These are phyloP conservation scores for Syngnathus acus DNA, from an alignment of 2,797 vertebrate species.

Conservation along the genomic window DNA sequence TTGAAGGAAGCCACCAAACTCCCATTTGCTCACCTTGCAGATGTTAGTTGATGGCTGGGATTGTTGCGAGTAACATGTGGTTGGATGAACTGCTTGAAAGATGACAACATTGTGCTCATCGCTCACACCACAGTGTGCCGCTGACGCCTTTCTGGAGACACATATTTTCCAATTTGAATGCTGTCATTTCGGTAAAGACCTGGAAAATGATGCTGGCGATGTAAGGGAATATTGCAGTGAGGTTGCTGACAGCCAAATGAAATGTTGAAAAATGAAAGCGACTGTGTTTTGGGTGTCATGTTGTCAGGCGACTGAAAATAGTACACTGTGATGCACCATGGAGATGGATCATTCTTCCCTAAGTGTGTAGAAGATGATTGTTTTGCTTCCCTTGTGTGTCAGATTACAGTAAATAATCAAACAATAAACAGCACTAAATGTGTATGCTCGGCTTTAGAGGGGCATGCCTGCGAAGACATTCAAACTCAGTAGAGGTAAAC, in stretches of 20 bases:
- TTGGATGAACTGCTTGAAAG: conserved; percentile 39
- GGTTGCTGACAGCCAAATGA: conserved; percentile 43
- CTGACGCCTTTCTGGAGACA: conserved; percentile 14
- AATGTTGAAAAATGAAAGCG: conserved; percentile 56
- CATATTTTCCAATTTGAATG: conserved; percentile 34
- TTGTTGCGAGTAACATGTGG: conserved; percentile 30
- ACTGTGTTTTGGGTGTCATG: conserved; percentile 30
- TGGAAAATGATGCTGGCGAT: conserved; percentile 32
- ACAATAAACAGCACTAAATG: no score
- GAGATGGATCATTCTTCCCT: conserved; percentile 33
- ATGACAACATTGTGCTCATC: conserved; percentile 39
- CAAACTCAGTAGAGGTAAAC: no score
- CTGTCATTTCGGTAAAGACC: conserved; percentile 42
- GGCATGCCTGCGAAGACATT: no score
- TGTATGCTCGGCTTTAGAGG: no score
- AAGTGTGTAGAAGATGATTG: conserved; percentile 12
- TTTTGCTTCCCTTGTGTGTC: background rate
- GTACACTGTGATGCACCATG: conserved; percentile 20
- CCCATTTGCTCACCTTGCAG: conserved; percentile 31
- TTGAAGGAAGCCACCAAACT: conserved; percentile 35
- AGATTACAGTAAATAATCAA: no score
- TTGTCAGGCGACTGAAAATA: conserved; percentile 35
- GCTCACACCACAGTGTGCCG: conserved; percentile 25
- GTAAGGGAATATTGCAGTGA: conserved; percentile 48
- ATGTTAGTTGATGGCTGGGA: conserved; percentile 32